phyloP scores from a whole-genome alignment of 2,113 vertebrate genomes.

The Oryzias woworae region DNA sequence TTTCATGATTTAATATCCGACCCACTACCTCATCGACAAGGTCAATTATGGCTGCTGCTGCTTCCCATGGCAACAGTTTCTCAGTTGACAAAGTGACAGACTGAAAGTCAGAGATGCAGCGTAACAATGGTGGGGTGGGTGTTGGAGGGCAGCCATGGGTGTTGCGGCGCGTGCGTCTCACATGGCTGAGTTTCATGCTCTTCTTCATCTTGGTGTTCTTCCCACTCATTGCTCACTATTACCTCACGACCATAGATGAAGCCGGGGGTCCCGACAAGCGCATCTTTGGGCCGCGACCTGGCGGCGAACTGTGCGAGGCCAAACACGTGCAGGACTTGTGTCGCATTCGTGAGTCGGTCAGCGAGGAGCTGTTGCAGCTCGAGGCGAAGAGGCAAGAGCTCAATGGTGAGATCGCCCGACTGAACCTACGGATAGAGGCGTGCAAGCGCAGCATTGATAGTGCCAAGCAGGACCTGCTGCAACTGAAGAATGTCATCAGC shows the following conservation, averaged over 20 bases:
- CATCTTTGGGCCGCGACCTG: conserved; percentile 89
- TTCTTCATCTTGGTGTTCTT: conserved; percentile 97
- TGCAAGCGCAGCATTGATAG: conserved; percentile 98
- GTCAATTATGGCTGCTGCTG: conserved; percentile 86
- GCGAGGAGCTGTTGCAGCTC: conserved; percentile 95
- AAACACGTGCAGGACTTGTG: conserved; percentile 97
- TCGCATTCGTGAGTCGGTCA: conserved; percentile 97
- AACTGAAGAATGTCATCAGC: conserved; percentile 97
- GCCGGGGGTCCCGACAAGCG: conserved; percentile 89
- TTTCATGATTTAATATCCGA: conserved; percentile 51
- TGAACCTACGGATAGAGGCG: conserved; percentile 95
- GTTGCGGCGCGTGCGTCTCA: conserved; percentile 91
- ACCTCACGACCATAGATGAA: conserved; percentile 96
- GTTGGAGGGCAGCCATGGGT: conserved; percentile 92
- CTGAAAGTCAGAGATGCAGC: conserved; percentile 91
- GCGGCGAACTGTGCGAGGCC: conserved; percentile 91
- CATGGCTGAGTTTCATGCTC: conserved; percentile 97
- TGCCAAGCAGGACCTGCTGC: conserved; percentile 97
- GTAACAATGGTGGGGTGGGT: conserved; percentile 78
- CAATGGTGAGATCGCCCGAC: conserved; percentile 93
- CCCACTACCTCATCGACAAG: conserved; percentile 55
- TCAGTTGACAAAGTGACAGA: conserved; percentile 62
- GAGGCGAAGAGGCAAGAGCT: conserved; percentile 97
- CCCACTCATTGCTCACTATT: conserved; percentile 97
- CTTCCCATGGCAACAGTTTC: conserved; percentile 55